Conservation (phyloP, 37 sponge, comb jelly and placozoan genomes). For the Geodia barretti region DNA sequence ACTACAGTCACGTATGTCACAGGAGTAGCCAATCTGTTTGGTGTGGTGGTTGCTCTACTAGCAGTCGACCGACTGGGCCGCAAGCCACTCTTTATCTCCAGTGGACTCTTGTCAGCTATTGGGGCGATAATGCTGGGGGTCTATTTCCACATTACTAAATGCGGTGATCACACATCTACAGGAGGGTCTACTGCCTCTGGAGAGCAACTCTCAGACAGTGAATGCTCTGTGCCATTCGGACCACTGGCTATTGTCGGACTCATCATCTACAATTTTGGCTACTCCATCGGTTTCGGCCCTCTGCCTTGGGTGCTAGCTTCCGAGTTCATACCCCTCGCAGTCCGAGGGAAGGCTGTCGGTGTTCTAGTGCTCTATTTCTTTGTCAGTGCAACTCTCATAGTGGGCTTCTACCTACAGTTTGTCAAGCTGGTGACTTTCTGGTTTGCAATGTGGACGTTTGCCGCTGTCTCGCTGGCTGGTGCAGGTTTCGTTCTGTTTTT, state of each 20-base stretch:
- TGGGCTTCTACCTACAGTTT: conserved; percentile 29
- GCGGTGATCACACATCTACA: too few relatives aligned
- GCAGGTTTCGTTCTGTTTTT: conserved; percentile 69
- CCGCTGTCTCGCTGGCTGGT: conserved; percentile 26
- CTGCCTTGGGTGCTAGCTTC: conserved; percentile 64
- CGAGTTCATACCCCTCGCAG: conserved; percentile 62
- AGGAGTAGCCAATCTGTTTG: conserved; percentile 21
- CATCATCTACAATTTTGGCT: conserved; percentile 36
- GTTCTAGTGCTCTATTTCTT: conserved; percentile 39
- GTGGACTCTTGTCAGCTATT: conserved; percentile 22
- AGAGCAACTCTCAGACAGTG: not conserved
- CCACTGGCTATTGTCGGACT: conserved; percentile 33
- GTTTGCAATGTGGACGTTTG: conserved; percentile 62
- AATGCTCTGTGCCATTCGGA: not conserved
- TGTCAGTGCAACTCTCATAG: conserved; percentile 38
- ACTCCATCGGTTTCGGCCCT: conserved; percentile 55
- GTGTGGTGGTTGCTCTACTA: conserved; percentile 24
- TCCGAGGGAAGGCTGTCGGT: conserved; percentile 50
- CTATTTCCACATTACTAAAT: conserved; percentile 31
- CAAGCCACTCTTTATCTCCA: conserved; percentile 49
- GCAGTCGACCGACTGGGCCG: conserved; percentile 70
- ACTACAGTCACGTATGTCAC: conserved; percentile 7
- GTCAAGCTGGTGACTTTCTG: not conserved
- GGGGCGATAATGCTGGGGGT: conserved; percentile 29
- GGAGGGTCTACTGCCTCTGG: not conserved